A percentile compares a stretch with the other conserved stretches of the same genome.
These are phyloP conservation scores for Naja naja DNA, from an alignment of 2,113 vertebrate genomes.

Conservation along the genomic window DNA sequence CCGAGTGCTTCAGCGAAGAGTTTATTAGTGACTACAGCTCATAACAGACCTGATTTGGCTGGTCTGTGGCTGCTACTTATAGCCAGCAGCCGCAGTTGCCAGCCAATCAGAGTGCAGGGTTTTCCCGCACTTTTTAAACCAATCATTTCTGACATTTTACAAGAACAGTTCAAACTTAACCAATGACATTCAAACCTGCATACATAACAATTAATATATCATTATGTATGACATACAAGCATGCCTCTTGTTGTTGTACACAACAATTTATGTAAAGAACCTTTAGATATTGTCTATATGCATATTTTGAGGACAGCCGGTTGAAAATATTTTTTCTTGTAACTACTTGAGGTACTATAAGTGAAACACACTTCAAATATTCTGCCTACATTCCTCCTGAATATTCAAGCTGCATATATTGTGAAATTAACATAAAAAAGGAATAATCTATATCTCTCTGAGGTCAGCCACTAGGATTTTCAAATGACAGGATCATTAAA, in stretches of 20 bases:
- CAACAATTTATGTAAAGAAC: neutral
- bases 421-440: constrained; percentile 17
- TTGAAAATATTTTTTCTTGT: neutral
- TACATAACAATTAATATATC: too few species aligned
- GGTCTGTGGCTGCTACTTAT: too few species aligned
- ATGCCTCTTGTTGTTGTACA: neutral
- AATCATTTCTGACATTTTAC: too few species aligned
- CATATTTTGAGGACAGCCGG: neutral
- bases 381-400: constrained; percentile 26
- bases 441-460: constrained; percentile 44
- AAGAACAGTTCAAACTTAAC: too few species aligned
- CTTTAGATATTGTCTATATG: neutral
- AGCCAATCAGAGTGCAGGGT: too few species aligned
- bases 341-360: constrained; percentile 29
- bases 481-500: constrained; percentile 53
- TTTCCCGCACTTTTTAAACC: too few species aligned
- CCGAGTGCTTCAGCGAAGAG: too few species aligned
- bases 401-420: constrained; percentile 40
- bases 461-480: constrained; percentile 50
- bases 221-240: neutral
- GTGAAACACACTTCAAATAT: constrained; percentile 37
- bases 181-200: too few species aligned
- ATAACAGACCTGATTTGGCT: too few species aligned
- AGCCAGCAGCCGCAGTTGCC: too few species aligned
- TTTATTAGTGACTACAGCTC: too few species aligned